These are phyloP conservation scores for Myxocyprinus asiaticus DNA, from an alignment of 2,113 vertebrate species.

Conservation along the genomic window DNA sequence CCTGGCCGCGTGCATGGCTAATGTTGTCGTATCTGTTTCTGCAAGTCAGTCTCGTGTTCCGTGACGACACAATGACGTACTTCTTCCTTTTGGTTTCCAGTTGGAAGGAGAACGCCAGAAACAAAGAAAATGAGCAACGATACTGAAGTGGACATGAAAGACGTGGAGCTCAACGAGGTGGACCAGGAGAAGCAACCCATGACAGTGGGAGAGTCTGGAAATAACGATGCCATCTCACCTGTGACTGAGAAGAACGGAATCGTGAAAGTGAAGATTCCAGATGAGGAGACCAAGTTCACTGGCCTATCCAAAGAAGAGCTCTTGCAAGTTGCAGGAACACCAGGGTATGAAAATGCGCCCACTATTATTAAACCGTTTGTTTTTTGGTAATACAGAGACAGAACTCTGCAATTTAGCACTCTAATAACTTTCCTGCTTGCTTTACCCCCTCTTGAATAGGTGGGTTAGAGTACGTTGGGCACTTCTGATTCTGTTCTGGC, in stretches of 20 bases:
- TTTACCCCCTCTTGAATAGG: constrained; percentile 46
- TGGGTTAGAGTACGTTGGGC: constrained; percentile 85
- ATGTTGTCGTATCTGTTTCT: background rate
- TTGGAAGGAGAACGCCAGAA: background rate
- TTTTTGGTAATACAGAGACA: too few relatives aligned
- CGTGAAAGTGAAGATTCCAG: constrained; percentile 75
- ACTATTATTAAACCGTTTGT: too few relatives aligned
- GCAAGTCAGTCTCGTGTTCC: background rate
- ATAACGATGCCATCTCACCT: constrained; percentile 43
- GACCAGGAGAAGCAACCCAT: constrained; percentile 85
- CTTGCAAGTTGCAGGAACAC: constrained; percentile 81
- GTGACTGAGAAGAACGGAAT: constrained; percentile 79
- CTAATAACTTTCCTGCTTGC: too few relatives aligned
- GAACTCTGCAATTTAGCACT: too few relatives aligned
- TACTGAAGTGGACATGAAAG: constrained; percentile 77
- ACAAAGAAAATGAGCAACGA: constrained; percentile 55
- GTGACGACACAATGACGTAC: background rate
- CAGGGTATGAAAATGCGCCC: constrained; percentile 65
- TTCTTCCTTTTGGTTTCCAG: background rate
- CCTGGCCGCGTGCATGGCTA: too few relatives aligned
- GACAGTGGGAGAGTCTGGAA: constrained; percentile 58
- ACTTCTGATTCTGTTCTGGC: constrained; percentile 86
- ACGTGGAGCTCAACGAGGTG: constrained; percentile 84
- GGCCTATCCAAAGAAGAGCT: constrained; percentile 89
- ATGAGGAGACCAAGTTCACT: constrained; percentile 76